Evolutionary conservation across 2,113 vertebrate genomes (phyloP).

Genomic region (Butastur rufipennis): DNA sequence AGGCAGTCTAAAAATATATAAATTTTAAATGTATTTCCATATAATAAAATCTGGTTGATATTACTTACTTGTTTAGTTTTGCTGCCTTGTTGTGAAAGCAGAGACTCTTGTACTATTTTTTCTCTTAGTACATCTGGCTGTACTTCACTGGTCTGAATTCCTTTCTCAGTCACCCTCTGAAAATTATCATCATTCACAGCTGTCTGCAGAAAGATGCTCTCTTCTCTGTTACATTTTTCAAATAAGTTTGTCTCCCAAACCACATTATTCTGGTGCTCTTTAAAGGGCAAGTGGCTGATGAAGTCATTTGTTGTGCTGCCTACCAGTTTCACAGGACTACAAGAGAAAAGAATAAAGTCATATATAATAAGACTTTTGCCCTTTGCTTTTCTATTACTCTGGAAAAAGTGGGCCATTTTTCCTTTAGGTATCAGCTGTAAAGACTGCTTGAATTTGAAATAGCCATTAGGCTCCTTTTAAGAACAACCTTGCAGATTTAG

Average conservation of each 20-base stretch:
- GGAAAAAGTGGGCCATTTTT: background rate
- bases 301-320: slow-evolving; percentile 41
- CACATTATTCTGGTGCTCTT: background rate
- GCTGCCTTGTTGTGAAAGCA: slow-evolving; percentile 10
- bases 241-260: slow-evolving; percentile 14
- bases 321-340: slow-evolving; percentile 45
- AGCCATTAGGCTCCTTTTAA: background rate
- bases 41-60: background rate
- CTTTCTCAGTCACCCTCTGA: background rate
- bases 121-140: slow-evolving; percentile 33
- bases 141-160: slow-evolving; percentile 45
- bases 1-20: background rate
- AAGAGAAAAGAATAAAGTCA: slow-evolving; percentile 5
- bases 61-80: slow-evolving; percentile 66
- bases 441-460: background rate
- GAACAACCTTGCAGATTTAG: background rate
- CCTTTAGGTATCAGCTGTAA: background rate
- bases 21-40: background rate
- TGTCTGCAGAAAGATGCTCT: slow-evolving; percentile 4
- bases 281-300: background rate
- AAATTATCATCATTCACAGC: background rate
- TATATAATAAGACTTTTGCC: background rate
- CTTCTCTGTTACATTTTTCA: slow-evolving; percentile 20
- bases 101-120: background rate
- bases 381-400: background rate